Evolutionary conservation across 2,888 invertebrate species (phyloP), one percentile per base, ranked within the genome.

Genomic region (Pollenia griseotomentosa): DNA sequence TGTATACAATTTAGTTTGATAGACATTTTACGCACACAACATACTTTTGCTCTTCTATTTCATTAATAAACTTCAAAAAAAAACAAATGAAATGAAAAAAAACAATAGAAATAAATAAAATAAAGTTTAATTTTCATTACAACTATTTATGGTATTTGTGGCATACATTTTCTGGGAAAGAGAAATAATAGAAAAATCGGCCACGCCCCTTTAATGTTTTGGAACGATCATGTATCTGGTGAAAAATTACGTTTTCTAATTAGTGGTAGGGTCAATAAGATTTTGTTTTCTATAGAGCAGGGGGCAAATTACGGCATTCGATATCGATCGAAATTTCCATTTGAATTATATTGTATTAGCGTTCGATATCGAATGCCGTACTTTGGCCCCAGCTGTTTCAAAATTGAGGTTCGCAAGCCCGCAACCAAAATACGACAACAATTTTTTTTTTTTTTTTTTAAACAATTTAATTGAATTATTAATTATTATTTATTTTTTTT

Each of bases 101-200:
- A 66, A 55, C 33, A 51, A 73, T 65, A 66, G 57, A 82, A 86
- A 73, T 42, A 44, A 63, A 65, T 44, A 59, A 61, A 82, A 63
- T 14, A 51, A 53, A 83, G 66, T 87, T 87, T 87, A 84, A 87
- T 84, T 84, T 87, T 87, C 87, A 74, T 74, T 87, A 9, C 48
- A 82, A 70, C 74, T 78, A 87, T 82, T 73, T 87, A n/a, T 78
- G 84, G 81, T 81, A 84, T 81, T 78, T 71, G 68, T 70, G 78
- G 57, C 87, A 74, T 2, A 78, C 51, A 82, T 84, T 84, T 87
- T 44, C 51, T 73, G 16, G 59, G 65, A 40, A 71, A 83, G 61
- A 65, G 71, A 61, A 83, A 81, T 70, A 19, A 55, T 63, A 65
- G 12, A 46, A 42, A 73, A 77, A 73, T 55, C 11, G 8, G 11